Base-by-base conservation (phyloP, 2,113 vertebrate species). In the Isichthys henryi region DNA sequence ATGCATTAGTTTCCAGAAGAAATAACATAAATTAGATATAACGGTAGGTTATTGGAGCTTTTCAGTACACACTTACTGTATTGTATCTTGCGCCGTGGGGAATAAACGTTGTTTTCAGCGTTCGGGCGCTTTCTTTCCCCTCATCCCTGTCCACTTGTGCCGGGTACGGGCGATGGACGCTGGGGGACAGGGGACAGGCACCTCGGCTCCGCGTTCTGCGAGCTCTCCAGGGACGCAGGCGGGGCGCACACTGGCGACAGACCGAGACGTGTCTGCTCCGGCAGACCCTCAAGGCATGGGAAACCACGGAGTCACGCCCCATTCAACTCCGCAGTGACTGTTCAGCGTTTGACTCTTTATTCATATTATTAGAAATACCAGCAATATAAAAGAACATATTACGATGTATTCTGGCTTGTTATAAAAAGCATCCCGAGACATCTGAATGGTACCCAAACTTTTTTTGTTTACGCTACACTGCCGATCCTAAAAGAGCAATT, bases 261-360 rank as follows among this genome's bases (percentile, higher is more conserved):
- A 13, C 8, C n/a, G 15, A 43, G 74, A 5, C 74, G 74, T 35
- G 74, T 80, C 74, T 43, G 3, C 74, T 80, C 35, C 46, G 62
- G 62, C n/a, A 50, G 85, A n/a, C 9, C 85, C 49, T 62, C 13
- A 62, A 62, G 56, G 21, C 23, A 62, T 62, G 56, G 56, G 2
- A 1, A n/a, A 62, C 7, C 56, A 27, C 10, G 15, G 88, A 88
- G 88, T 88, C 88, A 88, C 88, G 62, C 88, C 85, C 87, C 88
- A 77, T 74, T 46, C 17, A 31, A 31, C 9, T 66, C 58, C 17
- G 58, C 62, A 49, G 62, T 50, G 21, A 8, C 4, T 88, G 43
- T 74, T 19, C 43, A 35, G 23, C n/a, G 11, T 17, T n/a, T 4
- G 19, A 13, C 23, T 87, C 10, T 23, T 23, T 70, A 45, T 46